Evolutionary conservation across 2,888 invertebrate species (phyloP), one percentile per base, ranked within the genome.

Genomic region (Drosophila anomelani): DNA sequence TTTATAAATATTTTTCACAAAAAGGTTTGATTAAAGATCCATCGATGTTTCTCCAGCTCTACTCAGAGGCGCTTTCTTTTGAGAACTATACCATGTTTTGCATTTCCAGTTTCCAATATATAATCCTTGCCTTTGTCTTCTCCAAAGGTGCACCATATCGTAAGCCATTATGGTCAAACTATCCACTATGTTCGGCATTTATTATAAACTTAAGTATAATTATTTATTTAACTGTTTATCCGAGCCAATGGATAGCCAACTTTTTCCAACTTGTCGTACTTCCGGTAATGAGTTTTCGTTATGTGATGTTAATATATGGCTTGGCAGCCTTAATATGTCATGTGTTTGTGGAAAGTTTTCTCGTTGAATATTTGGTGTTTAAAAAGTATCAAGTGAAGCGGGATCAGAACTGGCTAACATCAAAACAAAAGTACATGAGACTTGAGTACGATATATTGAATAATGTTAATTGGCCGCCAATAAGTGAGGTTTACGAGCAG

Each of bases 91-190:
- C 96, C 0, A 94, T 98, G 44, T 99, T 96, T 91, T 94, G 96
- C 0, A 94, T 97, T 1, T 97, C 98, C 0, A 96, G 96, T 90
- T 98, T 97, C 91, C 98, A 98, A 90, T 98, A 98, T 89, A 96
- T 98, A 3, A 96, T 96, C 29, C 93, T 98, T 77, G 97, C 97
- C 0, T 94, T 98, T 75, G 96, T 96, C 0, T 98, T 97, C 91
- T 97, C 98, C 0, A 97, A 97, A 90, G 98, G 98, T 0, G 95
- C 96, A 10, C 98, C 98, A 0, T 98, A 98, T 90, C 94, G 98
- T 36, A 95, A 95, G 83, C 96, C 96, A 1, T 94, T 98, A 23
- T 94, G 96, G 81, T 96, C 96, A 0, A 99, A 98, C 91, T 94
- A 95, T 91, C 95, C 95, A 8, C 94, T 97, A 6, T 94, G 97